phyloP scores from a whole-genome alignment of 2,113 vertebrate genomes.

The Ictalurus furcatus region DNA sequence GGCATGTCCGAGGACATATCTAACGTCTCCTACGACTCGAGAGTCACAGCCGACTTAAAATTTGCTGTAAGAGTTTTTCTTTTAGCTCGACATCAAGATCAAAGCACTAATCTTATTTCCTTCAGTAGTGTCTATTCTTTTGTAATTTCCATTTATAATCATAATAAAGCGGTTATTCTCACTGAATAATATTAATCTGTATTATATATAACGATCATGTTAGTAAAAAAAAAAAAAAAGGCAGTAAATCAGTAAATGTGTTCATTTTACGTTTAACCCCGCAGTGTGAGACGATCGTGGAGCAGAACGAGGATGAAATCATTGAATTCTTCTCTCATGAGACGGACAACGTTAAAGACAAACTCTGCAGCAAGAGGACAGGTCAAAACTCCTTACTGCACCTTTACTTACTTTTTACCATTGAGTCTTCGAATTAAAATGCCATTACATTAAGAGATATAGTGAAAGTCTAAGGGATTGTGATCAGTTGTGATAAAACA shows the following conservation, averaged over 20 bases:
- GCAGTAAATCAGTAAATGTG: background rate
- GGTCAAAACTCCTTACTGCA: conserved; percentile 66
- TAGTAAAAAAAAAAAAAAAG: background rate
- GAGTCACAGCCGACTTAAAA: conserved; percentile 83
- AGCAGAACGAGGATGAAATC: conserved; percentile 93
- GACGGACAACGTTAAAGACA: conserved; percentile 90
- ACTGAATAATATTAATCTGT: background rate
- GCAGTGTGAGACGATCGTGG: conserved; percentile 93
- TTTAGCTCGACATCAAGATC: background rate
- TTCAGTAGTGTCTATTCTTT: background rate
- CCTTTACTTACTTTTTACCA: background rate
- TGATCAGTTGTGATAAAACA: background rate
- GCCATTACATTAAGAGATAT: background rate
- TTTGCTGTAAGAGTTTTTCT: conserved; percentile 79
- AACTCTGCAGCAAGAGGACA: conserved; percentile 92
- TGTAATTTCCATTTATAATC: background rate
- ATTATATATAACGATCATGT: background rate
- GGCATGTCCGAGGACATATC: conserved; percentile 83
- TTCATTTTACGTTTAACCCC: background rate
- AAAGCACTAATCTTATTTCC: background rate
- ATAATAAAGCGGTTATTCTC: background rate
- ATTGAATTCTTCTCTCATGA: conserved; percentile 92
- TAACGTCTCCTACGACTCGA: conserved; percentile 80
- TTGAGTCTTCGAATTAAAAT: background rate
- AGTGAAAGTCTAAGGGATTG: background rate